A percentile compares a stretch with the other conserved stretches of the same genome.
phyloP scores from a whole-genome alignment of 2,797 vertebrate species.

The Tolypeutes matacus region DNA sequence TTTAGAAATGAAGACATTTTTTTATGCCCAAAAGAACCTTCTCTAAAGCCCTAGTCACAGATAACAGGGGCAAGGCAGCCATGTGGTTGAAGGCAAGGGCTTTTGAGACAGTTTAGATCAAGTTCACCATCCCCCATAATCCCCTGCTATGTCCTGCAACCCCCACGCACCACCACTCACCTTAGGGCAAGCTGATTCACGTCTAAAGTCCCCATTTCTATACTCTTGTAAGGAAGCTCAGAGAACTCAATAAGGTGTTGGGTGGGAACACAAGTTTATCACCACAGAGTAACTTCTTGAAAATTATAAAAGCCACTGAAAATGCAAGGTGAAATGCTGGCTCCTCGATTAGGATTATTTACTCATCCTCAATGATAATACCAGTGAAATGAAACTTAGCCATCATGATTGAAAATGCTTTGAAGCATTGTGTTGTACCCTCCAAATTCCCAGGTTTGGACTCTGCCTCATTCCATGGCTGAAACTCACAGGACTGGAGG shows the following conservation, averaged over 20 bases:
- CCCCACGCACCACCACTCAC: not conserved
- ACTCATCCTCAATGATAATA: not conserved
- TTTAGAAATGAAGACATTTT: not conserved
- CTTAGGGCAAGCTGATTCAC: no score
- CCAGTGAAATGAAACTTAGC: not conserved
- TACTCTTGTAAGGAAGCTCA: not conserved
- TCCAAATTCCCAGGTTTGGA: no score
- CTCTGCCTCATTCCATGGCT: not conserved
- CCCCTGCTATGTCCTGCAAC: fast-evolving
- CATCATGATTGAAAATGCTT: not conserved
- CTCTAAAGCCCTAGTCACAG: not conserved
- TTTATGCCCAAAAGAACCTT: not conserved
- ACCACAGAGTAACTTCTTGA: not conserved
- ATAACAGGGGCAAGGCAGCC: not conserved
- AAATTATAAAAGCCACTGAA: not conserved
- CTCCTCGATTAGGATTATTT: no score
- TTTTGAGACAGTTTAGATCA: not conserved
- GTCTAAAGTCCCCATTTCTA: not conserved
- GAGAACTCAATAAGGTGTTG: not conserved
- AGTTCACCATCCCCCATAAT: not conserved
- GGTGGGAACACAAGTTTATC: not conserved
- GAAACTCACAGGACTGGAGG: no score
- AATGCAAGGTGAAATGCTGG: no score
- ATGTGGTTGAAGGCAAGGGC: not conserved
- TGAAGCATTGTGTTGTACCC: not conserved